Evolutionary conservation across 2,797 vertebrate genomes (phyloP), one percentile per base, ranked within the genome.

Genomic region (Antrozous pallidus): DNA sequence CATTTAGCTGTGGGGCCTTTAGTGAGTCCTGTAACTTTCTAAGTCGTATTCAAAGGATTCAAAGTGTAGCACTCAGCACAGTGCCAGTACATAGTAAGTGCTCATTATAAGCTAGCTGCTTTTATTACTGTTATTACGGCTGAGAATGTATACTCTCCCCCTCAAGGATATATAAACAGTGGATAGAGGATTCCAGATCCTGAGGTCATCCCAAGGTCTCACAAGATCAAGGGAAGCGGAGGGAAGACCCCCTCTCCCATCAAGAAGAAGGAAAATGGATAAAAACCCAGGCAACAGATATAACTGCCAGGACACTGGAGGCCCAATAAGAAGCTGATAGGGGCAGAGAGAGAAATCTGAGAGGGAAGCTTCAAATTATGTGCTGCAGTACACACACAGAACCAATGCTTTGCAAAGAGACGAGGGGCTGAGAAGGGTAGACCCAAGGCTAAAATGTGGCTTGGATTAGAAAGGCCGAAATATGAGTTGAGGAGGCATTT

Each of bases 231-330:
- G 83, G 70, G 77, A 94, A 97, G 56, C 89, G 94, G 95, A 96
- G 14, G 84, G 92, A 69, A 97, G 63, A 20, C 47, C 49, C 42
- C 33, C 0, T 8, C 77, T 36, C 56, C 8, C 61, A 92, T 94
- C 92, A 90, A 96, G 78, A 96, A 96, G 87, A 73, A 94, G 42
- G 67, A 90, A 97, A 94, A 92, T 40, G 81, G 16, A 3, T 90
- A 94, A 81, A 98, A 98, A 96, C 94, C 8, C 96, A 97, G 96
- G 95, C 95, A 96, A 56, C 77, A 97, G 93, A 97, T 24, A 98
- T 13, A 0, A 93, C 65, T 40, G 67, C 84, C 65, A 95, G 95
- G 85, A 67, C 36, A 18, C 33, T 81, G 0, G 4, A 96, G 93
- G 40, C 1, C 69, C 94, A 81, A n/a, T 56, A 22, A 16, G 67